Conservation (phyloP, 2,888 invertebrate genomes). For the Drosophila glabriapex region DNA sequence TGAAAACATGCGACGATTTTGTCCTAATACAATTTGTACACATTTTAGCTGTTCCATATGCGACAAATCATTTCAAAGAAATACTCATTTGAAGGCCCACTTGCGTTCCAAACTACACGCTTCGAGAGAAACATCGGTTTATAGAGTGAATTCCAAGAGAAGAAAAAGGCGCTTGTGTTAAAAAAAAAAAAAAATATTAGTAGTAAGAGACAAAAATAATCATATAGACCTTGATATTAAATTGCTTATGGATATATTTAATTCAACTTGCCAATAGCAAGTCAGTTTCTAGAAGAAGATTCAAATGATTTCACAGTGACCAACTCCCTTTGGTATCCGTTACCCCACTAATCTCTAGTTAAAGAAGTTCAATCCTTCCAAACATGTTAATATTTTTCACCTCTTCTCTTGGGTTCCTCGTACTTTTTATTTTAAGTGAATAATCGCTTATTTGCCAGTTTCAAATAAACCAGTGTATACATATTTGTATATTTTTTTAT, state of each 20-base stretch:
- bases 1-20: not conserved
- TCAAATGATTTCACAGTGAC: not conserved
- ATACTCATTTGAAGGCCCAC: slow-evolving; percentile 67
- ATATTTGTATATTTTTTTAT: not conserved
- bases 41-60: slow-evolving; percentile 55
- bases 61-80: slow-evolving; percentile 62
- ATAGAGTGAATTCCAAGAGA: not conserved
- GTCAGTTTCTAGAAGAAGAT: not conserved
- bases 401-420: not conserved
- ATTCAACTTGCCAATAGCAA: not conserved
- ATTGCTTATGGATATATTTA: not conserved
- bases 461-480: not conserved
- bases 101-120: slow-evolving; percentile 59
- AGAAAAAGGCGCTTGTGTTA: not conserved
- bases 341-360: not conserved
- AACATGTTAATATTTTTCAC: not conserved
- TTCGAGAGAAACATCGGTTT: slow-evolving; percentile 7
- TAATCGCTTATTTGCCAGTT: not conserved
- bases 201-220: not conserved
- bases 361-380: not conserved
- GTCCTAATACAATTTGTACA: not conserved
- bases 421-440: not conserved
- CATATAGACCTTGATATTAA: not conserved
- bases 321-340: not conserved
- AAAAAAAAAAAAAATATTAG: not conserved